Evolutionary conservation across 2,888 invertebrate genomes (phyloP), one percentile per base, ranked within the genome.

Genomic region (Sinotaia quadrata): DNA sequence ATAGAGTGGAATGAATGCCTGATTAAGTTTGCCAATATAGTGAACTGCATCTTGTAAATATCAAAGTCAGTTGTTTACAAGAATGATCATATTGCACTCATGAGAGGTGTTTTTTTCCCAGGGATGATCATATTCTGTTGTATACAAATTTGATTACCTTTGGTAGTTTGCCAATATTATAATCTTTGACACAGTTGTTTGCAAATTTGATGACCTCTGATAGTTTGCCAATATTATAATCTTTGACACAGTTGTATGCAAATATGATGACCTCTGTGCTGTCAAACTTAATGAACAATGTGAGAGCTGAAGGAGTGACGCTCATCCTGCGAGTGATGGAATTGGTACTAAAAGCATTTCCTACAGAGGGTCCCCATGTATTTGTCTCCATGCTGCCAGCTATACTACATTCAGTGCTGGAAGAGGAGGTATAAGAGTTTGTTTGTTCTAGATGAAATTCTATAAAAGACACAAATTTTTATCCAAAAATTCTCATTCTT

Each of bases 231-330:
- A 27, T 56, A 0, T n/a, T 21, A 29, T 1, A 2, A 12, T 34
- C 24, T 18, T 7, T 41, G 10, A 8, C 47, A 24, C 90, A 92
- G 78, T 92, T 91, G 10, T 92, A 93, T 71, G 95, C 95, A 0
- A 90, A 90, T 15, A 91, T 91, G 59, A 91, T 96, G 73, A 91
- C 95, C 75, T 90, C 91, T 1, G 90, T 93, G 15, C 91, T 95
- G 72, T 92, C 92, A 75, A 92, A 92, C 65, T 90, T 95, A 87
- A 89, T 96, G 75, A 91, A 92, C 24, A 96, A 97, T 86, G 91
- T 96, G 90, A 90, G 92, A 68, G 89, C 91, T 2, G 94, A 94
- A 82, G 94, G 93, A 37, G 90, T 93, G 63, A 91, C 94, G 15
- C 91, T 93, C 71, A 91, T 94, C 54, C 89, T 95, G 84, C 91